Percentiles rank a stretch among this genome's conserved stretches.
These are phyloP conservation scores for Pelagia noctiluca DNA, from an alignment of 30 jellyfish, hydroid and myxozoan species.

Conservation along the genomic window DNA sequence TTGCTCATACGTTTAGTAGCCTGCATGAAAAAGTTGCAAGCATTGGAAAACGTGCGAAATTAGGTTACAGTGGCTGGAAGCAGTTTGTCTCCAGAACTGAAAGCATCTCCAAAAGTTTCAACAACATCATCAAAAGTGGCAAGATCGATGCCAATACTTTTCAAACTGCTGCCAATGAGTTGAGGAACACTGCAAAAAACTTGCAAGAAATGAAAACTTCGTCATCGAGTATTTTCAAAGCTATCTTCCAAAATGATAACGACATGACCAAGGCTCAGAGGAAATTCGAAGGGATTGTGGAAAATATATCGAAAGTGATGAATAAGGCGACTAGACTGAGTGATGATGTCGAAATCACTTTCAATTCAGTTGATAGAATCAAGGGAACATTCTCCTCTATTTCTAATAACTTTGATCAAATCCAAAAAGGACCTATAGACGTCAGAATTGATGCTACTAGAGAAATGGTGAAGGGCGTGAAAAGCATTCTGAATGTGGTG, in stretches of 20 bases:
- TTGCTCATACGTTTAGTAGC: constrained; percentile 60
- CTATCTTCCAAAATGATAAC: constrained; percentile 73
- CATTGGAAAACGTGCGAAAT: constrained; percentile 64
- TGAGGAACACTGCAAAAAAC: constrained; percentile 68
- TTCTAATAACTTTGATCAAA: constrained; percentile 25
- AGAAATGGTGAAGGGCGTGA: constrained; percentile 71
- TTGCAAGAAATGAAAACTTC: constrained; percentile 71
- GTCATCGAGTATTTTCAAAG: constrained; percentile 72
- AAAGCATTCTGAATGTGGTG: constrained; percentile 57
- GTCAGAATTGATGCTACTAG: constrained; percentile 68
- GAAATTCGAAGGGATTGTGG: constrained; percentile 68
- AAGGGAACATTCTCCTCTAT: constrained; percentile 25
- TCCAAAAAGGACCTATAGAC: constrained; percentile 85
- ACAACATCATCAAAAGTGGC: constrained; percentile 42
- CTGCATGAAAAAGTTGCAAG: constrained; percentile 42
- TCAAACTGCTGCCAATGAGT: constrained; percentile 64
- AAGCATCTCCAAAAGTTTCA: constrained; percentile 65
- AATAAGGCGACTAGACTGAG: constrained; percentile 61
- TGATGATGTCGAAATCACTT: constrained; percentile 70
- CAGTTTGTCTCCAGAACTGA: constrained; percentile 57
- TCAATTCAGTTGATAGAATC: constrained; percentile 55
- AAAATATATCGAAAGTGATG: constrained; percentile 59
- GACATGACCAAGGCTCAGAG: constrained; percentile 61
- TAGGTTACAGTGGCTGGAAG: constrained; percentile 80
- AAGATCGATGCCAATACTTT: constrained; percentile 73